Conservation (phyloP, 2,888 invertebrate genomes). For the Itoplectis maculator region DNA sequence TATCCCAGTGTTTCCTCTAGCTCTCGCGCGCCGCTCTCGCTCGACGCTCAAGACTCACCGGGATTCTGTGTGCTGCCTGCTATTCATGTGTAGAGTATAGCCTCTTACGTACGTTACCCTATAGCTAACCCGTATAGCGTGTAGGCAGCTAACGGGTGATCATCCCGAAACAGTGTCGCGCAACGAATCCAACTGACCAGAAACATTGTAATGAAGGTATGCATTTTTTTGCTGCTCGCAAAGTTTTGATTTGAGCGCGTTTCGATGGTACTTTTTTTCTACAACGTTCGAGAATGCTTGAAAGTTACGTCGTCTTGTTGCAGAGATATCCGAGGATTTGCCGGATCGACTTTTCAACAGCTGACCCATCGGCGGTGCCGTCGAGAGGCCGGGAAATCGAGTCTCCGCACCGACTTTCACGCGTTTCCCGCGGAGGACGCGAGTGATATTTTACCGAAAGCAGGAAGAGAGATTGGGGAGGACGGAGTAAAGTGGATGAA, state of each 20-base stretch:
- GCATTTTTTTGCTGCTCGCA: neutral
- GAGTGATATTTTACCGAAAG: neutral
- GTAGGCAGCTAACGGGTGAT: slow-evolving; percentile 75
- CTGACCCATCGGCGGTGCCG: slow-evolving; percentile 38
- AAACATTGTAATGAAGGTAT: no score
- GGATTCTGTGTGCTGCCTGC: slow-evolving; percentile 41
- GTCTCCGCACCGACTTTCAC: slow-evolving; percentile 9
- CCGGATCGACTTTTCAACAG: neutral
- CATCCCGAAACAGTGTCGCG: slow-evolving; percentile 57
- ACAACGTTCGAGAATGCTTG: neutral
- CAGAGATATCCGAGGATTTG: neutral
- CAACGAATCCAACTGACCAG: neutral
- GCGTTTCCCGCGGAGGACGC: neutral
- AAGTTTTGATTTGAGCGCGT: neutral
- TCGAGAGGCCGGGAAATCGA: neutral
- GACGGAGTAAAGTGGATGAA: neutral
- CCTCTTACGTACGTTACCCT: slow-evolving; percentile 63
- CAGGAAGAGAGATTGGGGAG: neutral
- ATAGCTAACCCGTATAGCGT: slow-evolving; percentile 66
- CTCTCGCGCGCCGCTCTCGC: slow-evolving; percentile 71
- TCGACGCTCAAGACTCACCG: slow-evolving; percentile 44
- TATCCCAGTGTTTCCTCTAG: slow-evolving; percentile 74
- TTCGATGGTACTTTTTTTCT: neutral
- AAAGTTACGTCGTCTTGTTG: neutral
- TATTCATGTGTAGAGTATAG: slow-evolving; percentile 59